Evolutionary conservation across 2,113 vertebrate species (phyloP).

Genomic region (Apeltes quadracus): DNA sequence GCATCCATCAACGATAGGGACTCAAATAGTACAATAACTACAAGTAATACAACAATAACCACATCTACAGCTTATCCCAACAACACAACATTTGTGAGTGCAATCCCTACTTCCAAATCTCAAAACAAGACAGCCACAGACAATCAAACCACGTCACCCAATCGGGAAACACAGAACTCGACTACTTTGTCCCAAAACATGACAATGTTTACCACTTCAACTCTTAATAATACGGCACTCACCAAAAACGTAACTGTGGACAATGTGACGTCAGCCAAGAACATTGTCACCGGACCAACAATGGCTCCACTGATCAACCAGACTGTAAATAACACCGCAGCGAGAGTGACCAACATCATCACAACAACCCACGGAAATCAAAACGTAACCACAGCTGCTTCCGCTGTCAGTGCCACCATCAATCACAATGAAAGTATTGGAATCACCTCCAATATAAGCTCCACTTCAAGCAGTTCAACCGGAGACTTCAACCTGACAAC

Average conservation of each 20-base stretch:
- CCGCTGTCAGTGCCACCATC: not conserved
- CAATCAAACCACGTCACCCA: not conserved
- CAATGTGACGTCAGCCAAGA: not conserved
- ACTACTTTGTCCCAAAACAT: not conserved
- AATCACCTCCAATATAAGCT: not conserved
- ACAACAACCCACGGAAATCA: not conserved
- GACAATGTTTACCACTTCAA: not conserved
- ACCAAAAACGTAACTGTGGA: not conserved
- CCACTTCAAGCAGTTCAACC: not conserved
- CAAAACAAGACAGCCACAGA: conserved; percentile 7
- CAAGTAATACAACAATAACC: not conserved
- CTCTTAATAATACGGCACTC: not conserved
- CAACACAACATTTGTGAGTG: not conserved
- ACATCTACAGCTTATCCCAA: not conserved
- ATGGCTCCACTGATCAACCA: conserved; percentile 14
- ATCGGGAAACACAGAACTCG: conserved; percentile 7
- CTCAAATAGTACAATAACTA: not conserved
- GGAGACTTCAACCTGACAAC: not conserved
- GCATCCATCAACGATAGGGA: not conserved
- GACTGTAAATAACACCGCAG: conserved; percentile 27
- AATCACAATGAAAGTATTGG: not conserved
- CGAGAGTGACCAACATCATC: not conserved
- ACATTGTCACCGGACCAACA: conserved; percentile 15
- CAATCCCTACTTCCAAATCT: not conserved
- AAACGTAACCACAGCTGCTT: conserved; percentile 4